Evolutionary conservation across 2,797 vertebrate species (phyloP).

Genomic region (Gymnocypris eckloni): DNA sequence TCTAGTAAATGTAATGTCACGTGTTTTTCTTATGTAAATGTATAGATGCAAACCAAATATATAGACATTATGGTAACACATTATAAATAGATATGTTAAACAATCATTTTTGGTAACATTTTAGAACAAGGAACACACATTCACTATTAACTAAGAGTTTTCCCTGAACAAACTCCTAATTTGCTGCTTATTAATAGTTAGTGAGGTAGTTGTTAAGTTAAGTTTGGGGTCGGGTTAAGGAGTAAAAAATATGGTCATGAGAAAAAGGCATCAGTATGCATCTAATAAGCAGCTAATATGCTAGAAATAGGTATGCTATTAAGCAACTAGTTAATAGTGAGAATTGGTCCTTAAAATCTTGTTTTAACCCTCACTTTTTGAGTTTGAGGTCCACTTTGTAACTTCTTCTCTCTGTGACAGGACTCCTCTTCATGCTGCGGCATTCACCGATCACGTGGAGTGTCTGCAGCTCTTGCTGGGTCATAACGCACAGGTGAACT

Average conservation of each 20-base stretch:
- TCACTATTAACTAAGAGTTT: neutral
- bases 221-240: neutral
- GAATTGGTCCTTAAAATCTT: neutral
- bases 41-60: neutral
- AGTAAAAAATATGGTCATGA: too few species aligned
- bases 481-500: conserved; percentile 94
- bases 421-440: conserved; percentile 93
- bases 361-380: neutral
- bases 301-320: neutral
- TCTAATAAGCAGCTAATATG: neutral
- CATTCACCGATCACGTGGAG: conserved; percentile 96
- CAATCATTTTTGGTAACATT: neutral
- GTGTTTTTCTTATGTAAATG: neutral
- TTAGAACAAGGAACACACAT: neutral
- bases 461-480: conserved; percentile 97
- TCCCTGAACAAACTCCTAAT: neutral
- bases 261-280: too few species aligned
- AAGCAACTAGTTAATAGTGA: neutral
- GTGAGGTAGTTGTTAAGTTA: neutral
- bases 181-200: neutral
- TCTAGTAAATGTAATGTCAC: neutral
- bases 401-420: conserved; percentile 67
- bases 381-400: neutral
- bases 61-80: neutral
- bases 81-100: neutral